These are phyloP conservation scores for Drosophila peninsularis DNA, from an alignment of 2,888 invertebrate species.

Conservation along the genomic window DNA sequence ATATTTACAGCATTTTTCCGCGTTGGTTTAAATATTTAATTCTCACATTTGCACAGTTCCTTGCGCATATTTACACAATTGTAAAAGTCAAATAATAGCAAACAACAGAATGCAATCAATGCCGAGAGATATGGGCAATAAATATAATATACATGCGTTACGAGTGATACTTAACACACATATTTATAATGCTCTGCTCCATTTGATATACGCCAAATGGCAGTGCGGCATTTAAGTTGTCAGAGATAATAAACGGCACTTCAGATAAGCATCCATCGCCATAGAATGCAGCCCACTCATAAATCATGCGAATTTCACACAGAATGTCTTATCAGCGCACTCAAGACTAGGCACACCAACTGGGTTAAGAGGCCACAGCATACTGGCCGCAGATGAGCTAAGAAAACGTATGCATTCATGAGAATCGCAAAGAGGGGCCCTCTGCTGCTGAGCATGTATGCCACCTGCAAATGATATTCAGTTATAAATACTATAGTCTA, in stretches of 20 bases:
- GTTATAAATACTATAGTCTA: constrained; percentile 42
- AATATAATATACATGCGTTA: constrained; percentile 36
- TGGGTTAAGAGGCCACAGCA: constrained; percentile 18
- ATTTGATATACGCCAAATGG: constrained; percentile 46
- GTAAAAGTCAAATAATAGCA: constrained; percentile 41
- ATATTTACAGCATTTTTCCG: constrained; percentile 23
- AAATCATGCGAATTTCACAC: constrained; percentile 53
- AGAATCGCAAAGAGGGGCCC: neutral
- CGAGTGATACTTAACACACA: constrained; percentile 51
- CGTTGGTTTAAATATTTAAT: constrained; percentile 25
- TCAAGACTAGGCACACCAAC: constrained; percentile 12
- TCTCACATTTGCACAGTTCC: constrained; percentile 20
- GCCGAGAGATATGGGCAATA: constrained; percentile 39
- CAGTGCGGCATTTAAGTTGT: constrained; percentile 56
- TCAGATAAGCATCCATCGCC: constrained; percentile 57
- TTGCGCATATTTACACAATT: constrained; percentile 43
- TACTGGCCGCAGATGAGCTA: neutral
- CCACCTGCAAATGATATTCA: constrained; percentile 37
- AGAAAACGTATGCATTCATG: constrained; percentile 5
- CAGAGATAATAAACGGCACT: constrained; percentile 58
- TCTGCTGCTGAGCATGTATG: constrained; percentile 17
- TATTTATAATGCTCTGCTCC: constrained; percentile 45
- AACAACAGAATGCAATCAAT: constrained; percentile 55
- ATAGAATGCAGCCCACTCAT: constrained; percentile 53
- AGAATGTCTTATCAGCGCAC: constrained; percentile 44